Evolutionary conservation across 2,113 vertebrate species (phyloP).

Genomic region (Isichthys henryi): DNA sequence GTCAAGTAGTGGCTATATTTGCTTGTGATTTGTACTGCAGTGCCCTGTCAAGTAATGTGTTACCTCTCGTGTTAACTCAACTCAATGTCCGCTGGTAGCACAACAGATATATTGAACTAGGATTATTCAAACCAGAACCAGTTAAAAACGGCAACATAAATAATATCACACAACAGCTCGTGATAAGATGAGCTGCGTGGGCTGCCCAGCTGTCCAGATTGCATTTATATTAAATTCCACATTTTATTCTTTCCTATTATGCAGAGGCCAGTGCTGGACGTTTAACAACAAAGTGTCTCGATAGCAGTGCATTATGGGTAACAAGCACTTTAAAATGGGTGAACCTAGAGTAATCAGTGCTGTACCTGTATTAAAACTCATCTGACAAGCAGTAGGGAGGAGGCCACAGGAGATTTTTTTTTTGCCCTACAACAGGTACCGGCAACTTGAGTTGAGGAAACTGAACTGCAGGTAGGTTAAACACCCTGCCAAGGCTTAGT

Average conservation of each 20-base stretch:
- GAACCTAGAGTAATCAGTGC: neutral
- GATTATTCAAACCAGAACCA: neutral
- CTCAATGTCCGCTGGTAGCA: neutral
- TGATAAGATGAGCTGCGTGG: neutral
- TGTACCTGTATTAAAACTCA: neutral
- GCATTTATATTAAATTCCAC: neutral
- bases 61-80: too few species aligned
- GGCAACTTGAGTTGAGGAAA: neutral
- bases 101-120: neutral
- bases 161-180: neutral
- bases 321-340: neutral
- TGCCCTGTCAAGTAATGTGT: neutral
- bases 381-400: slow-evolving; percentile 24
- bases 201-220: neutral
- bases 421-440: neutral
- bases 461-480: slow-evolving; percentile 40
- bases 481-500: slow-evolving; percentile 57
- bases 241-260: neutral
- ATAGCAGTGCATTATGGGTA: slow-evolving; percentile 42
- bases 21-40: neutral
- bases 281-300: slow-evolving; percentile 18
- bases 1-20: neutral
- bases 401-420: neutral
- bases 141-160: neutral
- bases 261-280: neutral